Evolutionary conservation across 2,797 vertebrate genomes (phyloP).

Genomic region (Chloroceryle inda): DNA sequence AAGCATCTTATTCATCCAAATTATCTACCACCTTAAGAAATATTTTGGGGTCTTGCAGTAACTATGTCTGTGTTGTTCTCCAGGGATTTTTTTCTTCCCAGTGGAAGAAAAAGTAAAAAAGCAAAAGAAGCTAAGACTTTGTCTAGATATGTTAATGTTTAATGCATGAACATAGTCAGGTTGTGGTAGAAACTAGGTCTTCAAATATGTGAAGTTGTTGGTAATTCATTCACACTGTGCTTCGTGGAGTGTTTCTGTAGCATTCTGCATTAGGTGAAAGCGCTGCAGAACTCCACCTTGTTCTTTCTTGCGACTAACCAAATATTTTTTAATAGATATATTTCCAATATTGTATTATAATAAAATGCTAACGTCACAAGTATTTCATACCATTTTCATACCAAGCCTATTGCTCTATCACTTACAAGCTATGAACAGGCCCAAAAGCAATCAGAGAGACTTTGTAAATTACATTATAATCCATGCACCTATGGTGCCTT

Average conservation of each 20-base stretch:
- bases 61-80: not conserved
- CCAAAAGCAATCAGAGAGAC: not conserved
- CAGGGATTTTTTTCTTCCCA: not conserved
- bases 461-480: not conserved
- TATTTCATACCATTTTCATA: not conserved
- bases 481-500: not conserved
- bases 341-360: not conserved
- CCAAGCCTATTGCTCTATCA: not conserved
- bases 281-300: not conserved
- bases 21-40: not conserved
- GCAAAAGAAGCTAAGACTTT: not conserved
- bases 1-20: not conserved
- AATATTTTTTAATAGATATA: not conserved
- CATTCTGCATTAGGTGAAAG: not conserved
- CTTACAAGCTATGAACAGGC: rapidly evolving
- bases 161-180: not conserved
- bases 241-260: not conserved
- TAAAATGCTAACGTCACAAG: not conserved
- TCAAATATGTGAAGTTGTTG: not conserved
- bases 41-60: not conserved
- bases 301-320: not conserved
- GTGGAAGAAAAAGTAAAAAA: not conserved
- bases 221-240: not conserved
- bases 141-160: not conserved
- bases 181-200: not conserved